Evolutionary conservation across 2,888 invertebrate genomes (phyloP), one percentile per base, ranked within the genome.

Genomic region (Acleris sparsana): DNA sequence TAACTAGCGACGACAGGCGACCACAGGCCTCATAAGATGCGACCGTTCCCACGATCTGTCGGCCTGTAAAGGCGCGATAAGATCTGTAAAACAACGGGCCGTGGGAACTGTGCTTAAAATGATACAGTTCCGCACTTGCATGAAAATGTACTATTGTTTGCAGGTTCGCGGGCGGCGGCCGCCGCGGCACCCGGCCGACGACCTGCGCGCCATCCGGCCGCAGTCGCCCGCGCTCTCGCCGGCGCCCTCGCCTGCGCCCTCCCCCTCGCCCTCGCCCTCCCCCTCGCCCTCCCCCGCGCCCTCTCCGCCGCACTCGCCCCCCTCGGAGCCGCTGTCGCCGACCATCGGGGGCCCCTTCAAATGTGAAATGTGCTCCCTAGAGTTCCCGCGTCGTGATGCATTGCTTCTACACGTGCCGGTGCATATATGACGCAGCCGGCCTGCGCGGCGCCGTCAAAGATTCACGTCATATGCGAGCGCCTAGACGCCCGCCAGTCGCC

Each of bases 321-420:
- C 49, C 55, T 65, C 69, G 46, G 60, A 70, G 11, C 67, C 68
- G n/a, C 57, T 70, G 39, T 25, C 70, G 29, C 52, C 58, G 53
- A 4, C 70, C 17, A 92, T 93, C 65, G 94, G 88, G 75, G 93
- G 80, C 63, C 95, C 95, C 52, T 96, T 94, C 86, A 95, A 95
- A 73, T 97, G 97, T 81, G 97, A 97, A 84, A 97, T 97, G 96
- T 97, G 97, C 83, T 94, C 95, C 62, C 94, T 95, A 56, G 94
- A 95, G 73, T 97, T 97, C 85, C 90, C 94, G 11, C 95, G 95
- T 70, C 94, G 96, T 59, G 95, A 95, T 59, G 96, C 96, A 71
- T 87, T 97, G 70, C 93, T 96, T 63, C 80, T 91, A 1, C 97
- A 97, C 86, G 96, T 97, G 76, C 96, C 96, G 63, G 94, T 97